phyloP scores from a whole-genome alignment of 2,888 invertebrate genomes.

The Campoletis raptor region DNA sequence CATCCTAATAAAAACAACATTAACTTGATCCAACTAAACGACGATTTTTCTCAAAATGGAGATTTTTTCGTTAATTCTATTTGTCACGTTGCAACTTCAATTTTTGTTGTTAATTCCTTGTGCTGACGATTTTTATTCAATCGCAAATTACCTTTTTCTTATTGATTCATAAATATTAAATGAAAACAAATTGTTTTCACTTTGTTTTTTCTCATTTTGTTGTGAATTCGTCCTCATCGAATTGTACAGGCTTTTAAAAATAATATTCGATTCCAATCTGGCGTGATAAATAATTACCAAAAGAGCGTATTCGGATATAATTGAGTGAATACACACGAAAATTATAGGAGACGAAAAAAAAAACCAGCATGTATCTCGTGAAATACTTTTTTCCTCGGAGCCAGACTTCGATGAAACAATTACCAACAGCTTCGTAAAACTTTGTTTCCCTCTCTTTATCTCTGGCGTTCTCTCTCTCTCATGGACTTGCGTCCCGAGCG shows the following conservation, averaged over 20 bases:
- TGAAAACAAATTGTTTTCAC: background rate
- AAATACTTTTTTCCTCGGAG: slow-evolving; percentile 36
- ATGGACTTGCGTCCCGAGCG: slow-evolving; percentile 31
- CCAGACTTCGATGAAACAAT: slow-evolving; percentile 34
- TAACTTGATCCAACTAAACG: background rate
- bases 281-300: background rate
- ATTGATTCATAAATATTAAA: background rate
- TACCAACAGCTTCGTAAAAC: slow-evolving; percentile 45
- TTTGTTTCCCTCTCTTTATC: slow-evolving; percentile 9
- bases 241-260: background rate
- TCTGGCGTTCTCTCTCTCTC: slow-evolving; percentile 6
- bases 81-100: too few species aligned
- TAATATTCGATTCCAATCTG: slow-evolving; percentile 9
- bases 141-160: background rate
- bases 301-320: background rate
- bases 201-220: background rate
- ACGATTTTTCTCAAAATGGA: background rate
- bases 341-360: background rate
- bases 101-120: too few species aligned
- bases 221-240: background rate
- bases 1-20: background rate
- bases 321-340: background rate
- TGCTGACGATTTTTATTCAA: background rate
- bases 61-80: background rate
- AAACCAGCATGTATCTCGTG: slow-evolving; percentile 5